Evolutionary conservation across 2,888 invertebrate species (phyloP).

Genomic region (Plagodis pulveraria): DNA sequence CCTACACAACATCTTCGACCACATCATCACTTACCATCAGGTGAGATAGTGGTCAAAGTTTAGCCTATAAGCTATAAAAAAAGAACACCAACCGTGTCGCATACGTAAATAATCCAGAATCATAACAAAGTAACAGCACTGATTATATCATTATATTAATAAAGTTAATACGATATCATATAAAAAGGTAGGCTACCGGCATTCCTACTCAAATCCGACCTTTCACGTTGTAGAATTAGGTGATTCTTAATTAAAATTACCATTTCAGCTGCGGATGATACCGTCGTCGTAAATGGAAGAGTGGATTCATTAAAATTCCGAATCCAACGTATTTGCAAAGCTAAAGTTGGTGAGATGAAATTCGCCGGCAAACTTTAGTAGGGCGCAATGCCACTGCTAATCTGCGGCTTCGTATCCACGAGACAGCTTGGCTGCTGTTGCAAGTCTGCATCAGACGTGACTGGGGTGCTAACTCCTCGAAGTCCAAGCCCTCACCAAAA

Average conservation of each 20-base stretch:
- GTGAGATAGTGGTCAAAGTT: too few species aligned
- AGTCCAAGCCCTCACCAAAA: constrained; percentile 18
- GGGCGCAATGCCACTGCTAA: constrained; percentile 21
- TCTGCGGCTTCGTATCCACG: constrained; percentile 27
- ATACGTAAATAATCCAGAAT: too few species aligned
- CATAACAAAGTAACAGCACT: too few species aligned
- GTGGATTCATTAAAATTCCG: constrained; percentile 23
- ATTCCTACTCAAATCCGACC: neutral
- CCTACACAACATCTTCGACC: too few species aligned
- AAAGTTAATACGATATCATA: neutral
- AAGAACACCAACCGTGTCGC: too few species aligned
- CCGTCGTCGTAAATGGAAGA: constrained; percentile 1
- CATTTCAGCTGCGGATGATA: constrained; percentile 6
- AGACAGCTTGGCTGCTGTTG: constrained; percentile 17
- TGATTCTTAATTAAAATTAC: constrained; percentile 13
- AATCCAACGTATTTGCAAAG: constrained; percentile 20
- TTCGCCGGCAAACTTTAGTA: constrained; percentile 8
- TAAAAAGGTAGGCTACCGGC: neutral
- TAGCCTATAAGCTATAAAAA: too few species aligned
- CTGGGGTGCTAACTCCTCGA: constrained; percentile 5
- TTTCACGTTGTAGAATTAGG: constrained; percentile 2
- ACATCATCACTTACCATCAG: too few species aligned
- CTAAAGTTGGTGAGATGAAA: constrained; percentile 15
- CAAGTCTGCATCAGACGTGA: constrained; percentile 34
- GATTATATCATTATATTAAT: too few species aligned